Percentiles rank a stretch among this genome's conserved stretches.
phyloP scores from a whole-genome alignment of 1,140 invertebrate species.

The Aethina tumida region DNA sequence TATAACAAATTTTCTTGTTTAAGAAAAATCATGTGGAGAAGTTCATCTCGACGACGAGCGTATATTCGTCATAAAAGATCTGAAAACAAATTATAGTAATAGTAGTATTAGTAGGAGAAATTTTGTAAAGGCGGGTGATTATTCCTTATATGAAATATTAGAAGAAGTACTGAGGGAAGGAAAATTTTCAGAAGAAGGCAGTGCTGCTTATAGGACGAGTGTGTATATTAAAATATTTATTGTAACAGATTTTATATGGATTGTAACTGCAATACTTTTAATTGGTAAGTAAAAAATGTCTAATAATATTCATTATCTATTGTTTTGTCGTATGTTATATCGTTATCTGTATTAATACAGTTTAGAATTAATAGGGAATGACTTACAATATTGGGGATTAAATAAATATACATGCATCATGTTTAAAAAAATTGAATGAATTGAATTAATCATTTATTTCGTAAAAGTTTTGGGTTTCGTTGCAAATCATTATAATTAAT shows the following conservation, averaged over 20 bases:
- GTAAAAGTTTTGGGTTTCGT: too few relatives aligned
- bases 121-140: slow-evolving; percentile 3
- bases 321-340: too few relatives aligned
- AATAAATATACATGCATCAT: too few relatives aligned
- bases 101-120: background rate
- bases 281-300: too few relatives aligned
- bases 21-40: slow-evolving; percentile 10
- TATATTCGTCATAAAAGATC: background rate
- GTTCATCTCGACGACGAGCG: slow-evolving; percentile 3
- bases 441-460: too few relatives aligned
- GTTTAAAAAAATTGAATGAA: too few relatives aligned
- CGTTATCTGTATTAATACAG: too few relatives aligned
- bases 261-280: slow-evolving; percentile 12
- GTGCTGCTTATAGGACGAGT: slow-evolving; percentile 5
- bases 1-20: background rate
- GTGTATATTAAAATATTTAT: slow-evolving; percentile 14
- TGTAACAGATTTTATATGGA: slow-evolving; percentile 15
- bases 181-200: slow-evolving; percentile 9
- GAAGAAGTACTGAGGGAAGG: slow-evolving; percentile 10
- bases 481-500: too few relatives aligned
- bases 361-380: too few relatives aligned
- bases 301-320: too few relatives aligned
- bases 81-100: background rate
- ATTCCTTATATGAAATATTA: slow-evolving; percentile 6
- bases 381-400: too few relatives aligned